Conservation (phyloP, 1,140 invertebrate species). For the Lordiphosa stackelbergi region DNA sequence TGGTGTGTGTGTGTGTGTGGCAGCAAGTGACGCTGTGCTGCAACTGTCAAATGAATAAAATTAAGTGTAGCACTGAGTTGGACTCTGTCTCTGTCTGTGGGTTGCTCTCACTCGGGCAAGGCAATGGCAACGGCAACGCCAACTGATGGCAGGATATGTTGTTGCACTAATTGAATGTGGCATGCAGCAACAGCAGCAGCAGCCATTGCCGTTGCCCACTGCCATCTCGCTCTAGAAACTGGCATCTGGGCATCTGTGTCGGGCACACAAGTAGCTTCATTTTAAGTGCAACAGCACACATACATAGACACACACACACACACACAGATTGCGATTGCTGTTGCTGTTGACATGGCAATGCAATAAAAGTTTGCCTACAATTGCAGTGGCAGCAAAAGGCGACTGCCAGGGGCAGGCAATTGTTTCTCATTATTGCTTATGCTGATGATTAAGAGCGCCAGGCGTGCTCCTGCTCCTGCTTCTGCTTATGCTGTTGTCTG, state of each 20-base stretch:
- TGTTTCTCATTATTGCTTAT: constrained; percentile 73
- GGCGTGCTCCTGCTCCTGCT: background rate
- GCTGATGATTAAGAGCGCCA: constrained; percentile 68
- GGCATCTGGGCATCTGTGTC: constrained; percentile 42
- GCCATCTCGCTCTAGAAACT: constrained; percentile 26
- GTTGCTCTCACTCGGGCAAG: constrained; percentile 29
- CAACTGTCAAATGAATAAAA: constrained; percentile 75
- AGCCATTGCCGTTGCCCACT: constrained; percentile 22
- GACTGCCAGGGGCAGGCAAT: constrained; percentile 41
- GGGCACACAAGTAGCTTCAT: constrained; percentile 71
- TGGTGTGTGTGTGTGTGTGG: constrained; percentile 32
- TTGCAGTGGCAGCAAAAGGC: constrained; percentile 54
- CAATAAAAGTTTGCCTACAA: constrained; percentile 70
- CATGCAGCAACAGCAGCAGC: constrained; percentile 53
- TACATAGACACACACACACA: constrained; percentile 3
- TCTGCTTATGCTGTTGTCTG: background rate
- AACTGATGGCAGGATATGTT: constrained; percentile 71
- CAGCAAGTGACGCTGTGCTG: constrained; percentile 49
- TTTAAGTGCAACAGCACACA: constrained; percentile 67
- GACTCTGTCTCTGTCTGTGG: constrained; percentile 27
- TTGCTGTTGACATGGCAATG: constrained; percentile 68
- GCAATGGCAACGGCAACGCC: constrained; percentile 36
- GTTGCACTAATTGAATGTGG: constrained; percentile 75
- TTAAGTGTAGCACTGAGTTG: constrained; percentile 66
- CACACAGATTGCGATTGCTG: constrained; percentile 46